Conservation (phyloP, 2,888 invertebrate species). For the Rhynchonema sp. region DNA sequence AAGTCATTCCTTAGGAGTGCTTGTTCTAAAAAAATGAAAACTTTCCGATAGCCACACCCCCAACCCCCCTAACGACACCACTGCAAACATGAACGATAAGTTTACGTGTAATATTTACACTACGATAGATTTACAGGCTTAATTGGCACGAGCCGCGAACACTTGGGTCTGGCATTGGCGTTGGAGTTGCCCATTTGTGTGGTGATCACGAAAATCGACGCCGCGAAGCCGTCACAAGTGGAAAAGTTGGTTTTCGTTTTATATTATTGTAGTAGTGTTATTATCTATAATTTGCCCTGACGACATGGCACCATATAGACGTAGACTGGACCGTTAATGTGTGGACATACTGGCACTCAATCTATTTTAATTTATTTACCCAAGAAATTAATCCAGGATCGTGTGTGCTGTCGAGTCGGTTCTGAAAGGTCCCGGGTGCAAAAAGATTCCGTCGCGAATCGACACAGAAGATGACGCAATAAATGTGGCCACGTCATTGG, state of each 20-base stretch:
- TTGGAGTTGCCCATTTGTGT: constrained; percentile 93
- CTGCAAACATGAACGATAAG: too few relatives aligned
- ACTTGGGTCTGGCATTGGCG: constrained; percentile 73
- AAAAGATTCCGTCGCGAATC: constrained; percentile 45
- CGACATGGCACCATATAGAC: too few relatives aligned
- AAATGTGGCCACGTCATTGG: constrained; percentile 48
- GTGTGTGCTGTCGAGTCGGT: neutral
- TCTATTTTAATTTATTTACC: too few relatives aligned
- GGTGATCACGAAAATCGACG: constrained; percentile 80
- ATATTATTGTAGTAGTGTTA: too few relatives aligned
- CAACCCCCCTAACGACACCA: too few relatives aligned
- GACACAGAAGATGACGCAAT: constrained; percentile 51
- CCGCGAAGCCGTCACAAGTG: constrained; percentile 37
- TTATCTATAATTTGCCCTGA: too few relatives aligned
- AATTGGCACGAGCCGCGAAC: constrained; percentile 80
- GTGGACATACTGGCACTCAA: too few relatives aligned
- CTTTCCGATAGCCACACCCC: too few relatives aligned
- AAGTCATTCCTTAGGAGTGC: too few relatives aligned
- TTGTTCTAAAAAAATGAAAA: neutral
- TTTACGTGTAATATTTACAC: too few relatives aligned
- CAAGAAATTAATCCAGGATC: neutral
- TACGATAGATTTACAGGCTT: constrained; percentile 42
- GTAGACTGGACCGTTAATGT: too few relatives aligned
- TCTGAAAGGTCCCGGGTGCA: constrained; percentile 42
- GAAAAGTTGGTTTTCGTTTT: too few relatives aligned